Evolutionary conservation across 2,113 vertebrate species (phyloP), one percentile per base, ranked within the genome.

Genomic region (Alethe diademata): DNA sequence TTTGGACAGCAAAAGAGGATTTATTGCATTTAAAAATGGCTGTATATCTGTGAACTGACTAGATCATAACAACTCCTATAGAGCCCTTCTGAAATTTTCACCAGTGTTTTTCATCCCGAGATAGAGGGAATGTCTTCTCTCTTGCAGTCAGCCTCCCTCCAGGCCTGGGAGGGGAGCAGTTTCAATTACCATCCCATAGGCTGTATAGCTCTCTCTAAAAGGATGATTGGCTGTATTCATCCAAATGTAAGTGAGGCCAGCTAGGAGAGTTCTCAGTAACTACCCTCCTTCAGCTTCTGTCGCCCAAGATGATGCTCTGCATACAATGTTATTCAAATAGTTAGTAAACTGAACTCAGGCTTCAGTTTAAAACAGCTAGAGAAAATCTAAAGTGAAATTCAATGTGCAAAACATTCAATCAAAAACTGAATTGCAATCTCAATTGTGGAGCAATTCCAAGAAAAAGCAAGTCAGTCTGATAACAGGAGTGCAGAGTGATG

Each of bases 361-460:
- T 74, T 87, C 22, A 70, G 48, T 60, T 94, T 88, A 86, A 71
- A 88, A 78, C 71, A 78, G 14, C 60, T 64, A 78, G 78, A 90
- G 85, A 95, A 97, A 95, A 95, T 86, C 50, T 70, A n/a, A 95
- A 96, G 90, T 95, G 90, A 96, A 96, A 92, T 86, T 88, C 85
- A 92, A 94, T 93, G 85, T 78, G 78, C 72, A 95, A 95, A 92
- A 90, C 67, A 71, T 94, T 95, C 90, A 96, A 83, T 96, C 87
- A 97, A 74, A 95, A 79, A 51, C 67, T 76, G 92, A 97, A 93
- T 86, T 93, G 22, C 81, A 90, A 31, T 94, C 85, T 90, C 88
- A 80, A 4, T 88, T 86, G 92, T 94, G 92, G 78, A 95, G 62
- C 56, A 78, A 88, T 97, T 95, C 85, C 85, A 95, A 90, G 93